Conservation (phyloP, 1,140 invertebrate genomes). For the Zaprionus kolodkinae region DNA sequence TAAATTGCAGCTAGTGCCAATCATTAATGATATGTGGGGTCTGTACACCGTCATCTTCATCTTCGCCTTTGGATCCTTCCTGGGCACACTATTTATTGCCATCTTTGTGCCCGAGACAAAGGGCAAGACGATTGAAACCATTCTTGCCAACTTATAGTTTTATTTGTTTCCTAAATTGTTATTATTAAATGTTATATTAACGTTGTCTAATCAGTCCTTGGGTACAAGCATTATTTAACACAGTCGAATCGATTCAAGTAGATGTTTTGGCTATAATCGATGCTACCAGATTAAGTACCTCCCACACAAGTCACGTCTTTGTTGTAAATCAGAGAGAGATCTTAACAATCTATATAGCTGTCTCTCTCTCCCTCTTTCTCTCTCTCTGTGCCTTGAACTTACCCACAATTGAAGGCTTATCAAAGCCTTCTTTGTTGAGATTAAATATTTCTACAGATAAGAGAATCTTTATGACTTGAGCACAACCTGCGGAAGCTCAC, state of each 20-base stretch:
- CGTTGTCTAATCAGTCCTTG: neutral
- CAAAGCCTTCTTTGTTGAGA: slow-evolving; percentile 35
- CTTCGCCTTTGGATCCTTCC: slow-evolving; percentile 62
- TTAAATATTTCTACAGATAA: slow-evolving; percentile 20
- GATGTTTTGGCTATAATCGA: neutral
- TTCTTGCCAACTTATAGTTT: slow-evolving; percentile 84
- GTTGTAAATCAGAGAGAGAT: neutral
- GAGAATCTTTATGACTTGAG: slow-evolving; percentile 19
- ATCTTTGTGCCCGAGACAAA: slow-evolving; percentile 90
- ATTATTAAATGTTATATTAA: slow-evolving; percentile 28
- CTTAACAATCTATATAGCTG: slow-evolving; percentile 7
- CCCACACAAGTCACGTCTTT: slow-evolving; percentile 19
- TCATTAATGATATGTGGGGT: slow-evolving; percentile 53
- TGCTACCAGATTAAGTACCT: neutral
- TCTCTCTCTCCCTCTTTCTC: neutral
- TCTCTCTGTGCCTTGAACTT: slow-evolving; percentile 28
- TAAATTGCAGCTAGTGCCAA: slow-evolving; percentile 42
- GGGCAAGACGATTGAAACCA: slow-evolving; percentile 89
- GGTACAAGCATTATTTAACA: neutral
- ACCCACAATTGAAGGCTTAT: slow-evolving; percentile 10
- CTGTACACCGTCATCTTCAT: slow-evolving; percentile 73
- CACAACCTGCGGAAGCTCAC: slow-evolving; percentile 5
- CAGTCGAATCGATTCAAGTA: neutral
- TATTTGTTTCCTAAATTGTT: slow-evolving; percentile 36
- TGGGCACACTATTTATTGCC: slow-evolving; percentile 64